A percentile compares a stretch with the other conserved stretches of the same genome.
Conservation (phyloP, 1,140 invertebrate species). For the Drosophila quadrilineata region DNA sequence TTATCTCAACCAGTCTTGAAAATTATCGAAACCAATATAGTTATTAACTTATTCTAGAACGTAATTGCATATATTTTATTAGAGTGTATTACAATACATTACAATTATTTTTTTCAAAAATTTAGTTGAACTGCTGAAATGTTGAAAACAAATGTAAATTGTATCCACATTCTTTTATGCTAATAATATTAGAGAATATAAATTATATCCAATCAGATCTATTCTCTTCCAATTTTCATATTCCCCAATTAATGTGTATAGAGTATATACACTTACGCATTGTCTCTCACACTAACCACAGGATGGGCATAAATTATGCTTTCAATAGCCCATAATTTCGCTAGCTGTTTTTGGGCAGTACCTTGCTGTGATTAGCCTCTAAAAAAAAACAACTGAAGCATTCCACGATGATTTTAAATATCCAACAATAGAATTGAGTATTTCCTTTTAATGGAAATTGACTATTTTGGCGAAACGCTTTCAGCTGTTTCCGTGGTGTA, state of each 20-base stretch:
- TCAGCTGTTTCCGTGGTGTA: conserved; percentile 46
- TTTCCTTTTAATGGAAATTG: conserved; percentile 19
- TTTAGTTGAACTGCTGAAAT: conserved; percentile 6
- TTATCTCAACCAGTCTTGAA: conserved; percentile 21
- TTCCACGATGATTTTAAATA: conserved; percentile 42
- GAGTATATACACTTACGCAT: too few relatives aligned
- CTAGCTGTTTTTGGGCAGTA: conserved; percentile 33
- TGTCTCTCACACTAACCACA: conserved; percentile 7
- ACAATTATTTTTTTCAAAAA: too few relatives aligned
- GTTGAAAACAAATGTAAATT: conserved; percentile 12
- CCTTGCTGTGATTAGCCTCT: conserved; percentile 6
- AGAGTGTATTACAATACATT: too few relatives aligned
- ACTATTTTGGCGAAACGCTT: background rate
- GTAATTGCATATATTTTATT: too few relatives aligned
- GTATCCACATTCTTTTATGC: too few relatives aligned
- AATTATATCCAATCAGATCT: too few relatives aligned
- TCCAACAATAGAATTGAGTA: conserved; percentile 18
- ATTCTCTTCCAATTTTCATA: too few relatives aligned
- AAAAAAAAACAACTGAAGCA: conserved; percentile 38
- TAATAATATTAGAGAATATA: too few relatives aligned
- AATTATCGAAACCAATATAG: conserved; percentile 8
- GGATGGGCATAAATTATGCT: conserved; percentile 23
- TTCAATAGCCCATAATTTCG: conserved; percentile 37
- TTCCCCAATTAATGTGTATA: too few relatives aligned
- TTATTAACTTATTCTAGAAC: conserved; percentile 9